Percentiles rank a stretch among this genome's conserved stretches.
phyloP scores from a whole-genome alignment of 2,888 invertebrate species.

The Andrena fulva region DNA sequence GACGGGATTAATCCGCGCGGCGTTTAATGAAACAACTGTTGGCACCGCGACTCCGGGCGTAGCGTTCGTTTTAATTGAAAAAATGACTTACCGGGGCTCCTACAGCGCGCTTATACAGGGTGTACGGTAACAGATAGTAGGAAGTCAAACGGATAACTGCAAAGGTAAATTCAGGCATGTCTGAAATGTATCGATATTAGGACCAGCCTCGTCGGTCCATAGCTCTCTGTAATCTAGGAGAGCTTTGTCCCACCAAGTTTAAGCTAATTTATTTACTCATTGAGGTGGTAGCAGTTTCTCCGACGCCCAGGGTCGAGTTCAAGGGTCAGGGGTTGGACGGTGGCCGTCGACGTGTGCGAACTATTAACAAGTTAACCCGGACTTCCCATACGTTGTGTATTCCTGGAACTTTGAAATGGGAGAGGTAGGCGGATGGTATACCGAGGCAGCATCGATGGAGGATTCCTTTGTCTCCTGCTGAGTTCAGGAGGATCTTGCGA shows the following conservation, averaged over 20 bases:
- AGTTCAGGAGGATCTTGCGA: too few relatives aligned
- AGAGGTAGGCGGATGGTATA: neutral
- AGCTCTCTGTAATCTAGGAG: neutral
- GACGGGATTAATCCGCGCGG: neutral
- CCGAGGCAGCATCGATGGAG: neutral
- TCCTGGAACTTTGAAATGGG: neutral
- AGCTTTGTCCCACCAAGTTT: neutral
- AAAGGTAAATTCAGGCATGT: too few relatives aligned
- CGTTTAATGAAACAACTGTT: slow-evolving; percentile 12
- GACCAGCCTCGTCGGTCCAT: neutral
- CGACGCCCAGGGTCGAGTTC: neutral
- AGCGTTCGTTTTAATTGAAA: neutral
- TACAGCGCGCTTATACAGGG: neutral
- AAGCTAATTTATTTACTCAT: neutral
- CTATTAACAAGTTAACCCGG: slow-evolving; percentile 24
- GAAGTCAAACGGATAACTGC: too few relatives aligned
- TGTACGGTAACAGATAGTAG: too few relatives aligned
- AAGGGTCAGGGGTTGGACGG: neutral
- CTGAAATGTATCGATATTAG: too few relatives aligned
- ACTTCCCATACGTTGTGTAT: slow-evolving; percentile 3
- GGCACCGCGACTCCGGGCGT: neutral
- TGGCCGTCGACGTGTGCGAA: neutral
- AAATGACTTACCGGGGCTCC: neutral
- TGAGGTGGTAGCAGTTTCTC: neutral
- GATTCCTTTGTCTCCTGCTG: neutral